Evolutionary conservation across 2,888 invertebrate genomes (phyloP), one percentile per base, ranked within the genome.

Genomic region (Hipparchia semele): DNA sequence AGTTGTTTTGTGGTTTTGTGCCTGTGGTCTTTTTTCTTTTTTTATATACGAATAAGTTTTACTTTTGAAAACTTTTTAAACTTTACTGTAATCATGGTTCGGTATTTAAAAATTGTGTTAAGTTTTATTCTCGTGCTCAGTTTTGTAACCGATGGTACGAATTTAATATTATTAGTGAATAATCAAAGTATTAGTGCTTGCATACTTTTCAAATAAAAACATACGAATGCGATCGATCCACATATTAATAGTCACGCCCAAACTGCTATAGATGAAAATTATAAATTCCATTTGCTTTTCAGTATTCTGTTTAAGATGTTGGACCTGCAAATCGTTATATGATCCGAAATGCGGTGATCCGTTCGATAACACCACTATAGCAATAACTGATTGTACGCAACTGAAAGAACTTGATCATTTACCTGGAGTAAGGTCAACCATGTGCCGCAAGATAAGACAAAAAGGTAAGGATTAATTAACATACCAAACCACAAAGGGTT

Each of bases 301-400:
- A 96, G 97, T 94, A 77, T 86, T 90, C 67, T 93, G 95, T 73
- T 96, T 97, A 66, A 98, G 98, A 94, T 98, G 98, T 84, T 98
- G 98, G 98, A 97, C 96, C 70, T 98, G 98, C 83, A 96, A 98
- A 77, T 98, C 98, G 0, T 97, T 97, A 83, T 96, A 95, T 72
- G 98, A 98, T 89, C 97, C 98, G 0, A 97, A 98, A 91, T 98
- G 98, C 85, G 96, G 96, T 0, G 98, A 98, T 92, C 98, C 98
- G 0, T 98, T 98, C 83, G 98, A 98, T 86, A 98, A 98, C 84
- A 95, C 95, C 51, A 97, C 98, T 0, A 96, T 98, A 73, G 97
- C 98, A 0, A 98, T 98, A 68, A 96, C 96, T 0, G 98, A 98
- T 84, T 98, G 97, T 80, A 94, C 91, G 68, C 95, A 96, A 82